Evolutionary conservation across 2,797 vertebrate genomes (phyloP).

Genomic region (Etheostoma perlongum): DNA sequence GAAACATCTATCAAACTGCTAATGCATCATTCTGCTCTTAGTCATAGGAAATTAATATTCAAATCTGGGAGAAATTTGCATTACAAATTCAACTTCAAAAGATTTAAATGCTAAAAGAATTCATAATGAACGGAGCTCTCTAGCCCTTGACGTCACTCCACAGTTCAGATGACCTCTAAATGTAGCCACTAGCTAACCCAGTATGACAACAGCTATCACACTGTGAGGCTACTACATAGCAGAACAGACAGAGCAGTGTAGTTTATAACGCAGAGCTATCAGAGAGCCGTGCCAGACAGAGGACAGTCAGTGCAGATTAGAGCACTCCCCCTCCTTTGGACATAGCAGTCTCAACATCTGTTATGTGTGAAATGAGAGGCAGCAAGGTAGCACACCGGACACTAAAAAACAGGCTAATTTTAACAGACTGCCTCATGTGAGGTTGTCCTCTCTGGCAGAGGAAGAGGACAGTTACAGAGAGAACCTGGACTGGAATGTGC

Average conservation of each 20-base stretch:
- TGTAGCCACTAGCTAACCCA: constrained; percentile 40
- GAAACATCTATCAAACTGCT: constrained; percentile 34
- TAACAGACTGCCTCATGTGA: constrained; percentile 22
- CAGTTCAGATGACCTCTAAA: constrained; percentile 58
- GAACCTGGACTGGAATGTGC: constrained; percentile 24
- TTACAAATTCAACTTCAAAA: constrained; percentile 10
- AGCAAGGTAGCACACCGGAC: constrained; percentile 25
- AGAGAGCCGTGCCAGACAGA: constrained; percentile 52
- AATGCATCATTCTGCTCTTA: constrained; percentile 11
- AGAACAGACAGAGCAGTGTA: constrained; percentile 47
- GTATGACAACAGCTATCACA: constrained; percentile 50
- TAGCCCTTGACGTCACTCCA: constrained; percentile 30
- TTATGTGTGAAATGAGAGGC: constrained; percentile 47
- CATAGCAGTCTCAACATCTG: constrained; percentile 61
- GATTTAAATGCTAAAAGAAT: constrained; percentile 3
- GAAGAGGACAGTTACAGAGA: constrained; percentile 33
- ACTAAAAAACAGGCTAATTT: constrained; percentile 23
- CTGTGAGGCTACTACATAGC: constrained; percentile 40
- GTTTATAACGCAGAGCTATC: constrained; percentile 43
- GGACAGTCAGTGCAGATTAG: constrained; percentile 63
- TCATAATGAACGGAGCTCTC: background rate
- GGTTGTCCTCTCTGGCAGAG: constrained; percentile 35
- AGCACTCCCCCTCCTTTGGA: constrained; percentile 22
- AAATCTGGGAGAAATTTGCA: constrained; percentile 28
- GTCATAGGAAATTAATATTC: constrained; percentile 39